Percentiles rank a stretch among this genome's conserved stretches.
Evolutionary conservation across 2,888 invertebrate genomes (phyloP).

Genomic region (Thecophora atra): DNA sequence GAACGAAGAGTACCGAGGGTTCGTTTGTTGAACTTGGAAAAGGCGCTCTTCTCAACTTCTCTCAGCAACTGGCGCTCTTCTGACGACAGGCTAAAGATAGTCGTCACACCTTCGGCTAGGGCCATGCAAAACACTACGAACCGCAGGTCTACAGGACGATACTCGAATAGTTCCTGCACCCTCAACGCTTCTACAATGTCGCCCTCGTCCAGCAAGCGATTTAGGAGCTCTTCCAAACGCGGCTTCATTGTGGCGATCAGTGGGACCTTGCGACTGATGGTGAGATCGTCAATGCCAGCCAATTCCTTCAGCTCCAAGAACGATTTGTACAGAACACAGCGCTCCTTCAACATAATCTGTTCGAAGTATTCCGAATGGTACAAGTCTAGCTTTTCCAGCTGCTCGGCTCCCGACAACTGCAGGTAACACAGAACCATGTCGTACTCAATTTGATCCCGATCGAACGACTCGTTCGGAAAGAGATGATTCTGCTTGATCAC

Average conservation of each 20-base stretch:
- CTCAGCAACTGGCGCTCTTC: slow-evolving; percentile 72
- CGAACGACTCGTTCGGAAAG: slow-evolving; percentile 64
- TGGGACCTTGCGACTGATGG: slow-evolving; percentile 52
- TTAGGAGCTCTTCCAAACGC: slow-evolving; percentile 65
- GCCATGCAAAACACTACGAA: slow-evolving; percentile 71
- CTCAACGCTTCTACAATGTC: slow-evolving; percentile 71
- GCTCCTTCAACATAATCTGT: slow-evolving; percentile 61
- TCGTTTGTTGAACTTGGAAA: slow-evolving; percentile 64
- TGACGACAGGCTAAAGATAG: slow-evolving; percentile 70
- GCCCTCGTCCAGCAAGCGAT: slow-evolving; percentile 68
- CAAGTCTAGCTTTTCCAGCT: slow-evolving; percentile 50
- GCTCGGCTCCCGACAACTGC: slow-evolving; percentile 47
- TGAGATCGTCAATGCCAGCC: slow-evolving; percentile 63
- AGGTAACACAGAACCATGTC: slow-evolving; percentile 64
- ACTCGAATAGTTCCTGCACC: slow-evolving; percentile 67
- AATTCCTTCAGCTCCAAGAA: slow-evolving; percentile 64
- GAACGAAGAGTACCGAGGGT: slow-evolving; percentile 52
- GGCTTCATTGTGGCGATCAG: slow-evolving; percentile 56
- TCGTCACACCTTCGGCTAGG: slow-evolving; percentile 71
- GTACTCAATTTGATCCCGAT: slow-evolving; percentile 65
- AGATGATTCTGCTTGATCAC: slow-evolving; percentile 63
- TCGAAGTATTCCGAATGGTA: slow-evolving; percentile 65
- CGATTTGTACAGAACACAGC: slow-evolving; percentile 63
- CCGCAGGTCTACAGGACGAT: slow-evolving; percentile 68
- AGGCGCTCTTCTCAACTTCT: slow-evolving; percentile 64